Conservation (phyloP, 2,113 vertebrate species). For the Sciurus niger region DNA sequence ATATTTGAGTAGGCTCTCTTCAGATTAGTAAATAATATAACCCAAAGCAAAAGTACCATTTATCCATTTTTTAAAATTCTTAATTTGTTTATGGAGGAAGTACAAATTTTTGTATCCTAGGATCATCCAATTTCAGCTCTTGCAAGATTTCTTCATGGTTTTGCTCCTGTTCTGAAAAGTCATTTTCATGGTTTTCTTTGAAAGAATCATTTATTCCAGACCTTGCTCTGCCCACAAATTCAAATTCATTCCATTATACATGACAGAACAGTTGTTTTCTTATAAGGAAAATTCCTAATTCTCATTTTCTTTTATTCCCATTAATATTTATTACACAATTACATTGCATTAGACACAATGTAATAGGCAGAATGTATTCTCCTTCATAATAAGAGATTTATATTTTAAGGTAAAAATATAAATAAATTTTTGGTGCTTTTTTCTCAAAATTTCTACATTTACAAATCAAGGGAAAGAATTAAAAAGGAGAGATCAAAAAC, state of each 20-base stretch:
- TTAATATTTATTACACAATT: conserved; percentile 47
- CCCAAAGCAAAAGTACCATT: neutral
- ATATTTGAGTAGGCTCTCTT: conserved; percentile 60
- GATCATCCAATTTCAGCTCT: neutral
- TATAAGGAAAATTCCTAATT: neutral
- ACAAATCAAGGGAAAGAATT: neutral
- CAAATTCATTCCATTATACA: conserved; percentile 21
- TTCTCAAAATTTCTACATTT: conserved; percentile 14
- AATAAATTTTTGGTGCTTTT: neutral
- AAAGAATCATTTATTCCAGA: neutral
- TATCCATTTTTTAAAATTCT: neutral
- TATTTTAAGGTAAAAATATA: neutral
- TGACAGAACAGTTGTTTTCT: neutral
- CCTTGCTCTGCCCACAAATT: neutral
- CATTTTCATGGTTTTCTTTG: neutral
- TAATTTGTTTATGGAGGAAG: neutral
- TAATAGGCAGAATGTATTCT: neutral
- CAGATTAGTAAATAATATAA: neutral
- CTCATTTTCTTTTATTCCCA: conserved; percentile 33
- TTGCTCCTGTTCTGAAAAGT: neutral
- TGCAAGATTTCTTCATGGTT: conserved; percentile 21
- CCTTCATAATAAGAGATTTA: neutral
- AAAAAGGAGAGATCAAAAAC: neutral
- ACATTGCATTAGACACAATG: neutral
- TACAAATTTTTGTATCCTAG: neutral